These are phyloP conservation scores for Apus apus DNA, from an alignment of 2,113 vertebrate genomes.

Conservation along the genomic window DNA sequence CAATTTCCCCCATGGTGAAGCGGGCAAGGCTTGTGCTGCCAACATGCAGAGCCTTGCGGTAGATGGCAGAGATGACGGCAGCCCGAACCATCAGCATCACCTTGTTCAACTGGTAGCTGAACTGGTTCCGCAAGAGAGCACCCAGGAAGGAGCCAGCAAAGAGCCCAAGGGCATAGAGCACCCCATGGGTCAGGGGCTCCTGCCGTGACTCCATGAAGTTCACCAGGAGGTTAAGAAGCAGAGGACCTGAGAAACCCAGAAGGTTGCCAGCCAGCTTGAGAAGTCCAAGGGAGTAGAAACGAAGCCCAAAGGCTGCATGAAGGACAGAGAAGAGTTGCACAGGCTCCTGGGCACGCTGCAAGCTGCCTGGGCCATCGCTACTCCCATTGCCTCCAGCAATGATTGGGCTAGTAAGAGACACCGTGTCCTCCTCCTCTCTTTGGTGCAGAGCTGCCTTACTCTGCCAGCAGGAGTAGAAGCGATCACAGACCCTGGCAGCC, in stretches of 20 bases:
- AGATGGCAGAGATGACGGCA: constrained; percentile 83
- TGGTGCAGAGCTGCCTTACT: constrained; percentile 41
- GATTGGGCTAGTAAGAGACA: constrained; percentile 55
- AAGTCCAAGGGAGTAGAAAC: constrained; percentile 84
- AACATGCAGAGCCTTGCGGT: constrained; percentile 85
- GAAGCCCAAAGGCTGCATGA: constrained; percentile 83
- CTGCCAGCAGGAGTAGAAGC: constrained; percentile 84
- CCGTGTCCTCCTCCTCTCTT: background rate
- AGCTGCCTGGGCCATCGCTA: background rate
- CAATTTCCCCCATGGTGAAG: constrained; percentile 84
- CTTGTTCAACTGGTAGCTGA: constrained; percentile 85
- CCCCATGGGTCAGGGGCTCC: constrained; percentile 84
- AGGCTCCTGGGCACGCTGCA: background rate
- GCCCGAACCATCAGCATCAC: constrained; percentile 82
- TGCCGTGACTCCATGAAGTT: constrained; percentile 86
- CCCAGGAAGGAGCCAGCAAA: constrained; percentile 82
- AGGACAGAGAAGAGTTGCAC: constrained; percentile 81
- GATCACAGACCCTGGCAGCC: constrained; percentile 72
- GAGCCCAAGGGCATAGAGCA: constrained; percentile 85
- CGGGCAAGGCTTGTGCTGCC: constrained; percentile 75
- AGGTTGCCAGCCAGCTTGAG: constrained; percentile 84
- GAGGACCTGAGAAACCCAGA: constrained; percentile 85
- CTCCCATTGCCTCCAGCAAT: background rate
- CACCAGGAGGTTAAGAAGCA: constrained; percentile 89
- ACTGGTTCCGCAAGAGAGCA: constrained; percentile 85